These are phyloP conservation scores for Conus betulinus DNA, from an alignment of 1,140 invertebrate genomes.

Conservation along the genomic window DNA sequence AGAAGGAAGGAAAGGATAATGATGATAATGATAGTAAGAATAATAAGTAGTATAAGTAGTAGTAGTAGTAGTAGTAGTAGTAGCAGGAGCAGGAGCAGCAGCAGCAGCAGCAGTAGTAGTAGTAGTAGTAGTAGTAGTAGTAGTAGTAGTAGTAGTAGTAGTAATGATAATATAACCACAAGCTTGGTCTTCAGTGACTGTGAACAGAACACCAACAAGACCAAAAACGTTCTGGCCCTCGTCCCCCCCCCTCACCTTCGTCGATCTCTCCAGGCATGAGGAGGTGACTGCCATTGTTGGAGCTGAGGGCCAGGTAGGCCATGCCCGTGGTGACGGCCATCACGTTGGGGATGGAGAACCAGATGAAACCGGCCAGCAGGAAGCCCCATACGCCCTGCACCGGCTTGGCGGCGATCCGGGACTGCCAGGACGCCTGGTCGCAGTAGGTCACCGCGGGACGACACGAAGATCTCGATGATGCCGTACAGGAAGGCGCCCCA, in stretches of 20 bases:
- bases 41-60: no score
- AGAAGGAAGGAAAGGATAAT: no score
- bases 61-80: no score
- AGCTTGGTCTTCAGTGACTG: background rate
- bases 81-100: background rate
- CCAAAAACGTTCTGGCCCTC: background rate
- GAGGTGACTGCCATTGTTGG: conserved; percentile 62
- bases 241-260: conserved; percentile 59
- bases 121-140: background rate
- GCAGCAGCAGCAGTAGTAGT: background rate
- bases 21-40: background rate
- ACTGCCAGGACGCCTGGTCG: conserved; percentile 75
- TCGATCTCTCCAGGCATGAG: conserved; percentile 63
- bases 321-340: conserved; percentile 74
- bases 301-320: conserved; percentile 68
- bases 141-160: background rate
- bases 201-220: background rate
- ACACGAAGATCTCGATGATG: conserved; percentile 73
- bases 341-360: conserved; percentile 74
- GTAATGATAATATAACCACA: background rate
- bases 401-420: conserved; percentile 69
- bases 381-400: conserved; percentile 72
- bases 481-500: conserved; percentile 71
- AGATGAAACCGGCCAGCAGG: conserved; percentile 72
- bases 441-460: conserved; percentile 73